phyloP scores from a whole-genome alignment of 2,888 invertebrate species.

The Amaurobius ferox region DNA sequence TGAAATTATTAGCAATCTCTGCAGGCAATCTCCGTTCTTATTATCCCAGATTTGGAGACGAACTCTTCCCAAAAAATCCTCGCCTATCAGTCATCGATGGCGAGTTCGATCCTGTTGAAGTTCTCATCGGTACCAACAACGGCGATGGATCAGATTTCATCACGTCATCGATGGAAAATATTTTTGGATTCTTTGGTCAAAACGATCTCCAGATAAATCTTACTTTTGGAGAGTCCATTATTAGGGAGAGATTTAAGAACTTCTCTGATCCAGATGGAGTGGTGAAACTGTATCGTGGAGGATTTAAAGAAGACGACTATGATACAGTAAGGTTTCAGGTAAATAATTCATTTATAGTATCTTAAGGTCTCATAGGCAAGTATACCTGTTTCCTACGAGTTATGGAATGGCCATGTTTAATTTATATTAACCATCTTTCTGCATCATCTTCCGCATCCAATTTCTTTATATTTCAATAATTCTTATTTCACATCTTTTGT shows the following conservation, averaged over 20 bases:
- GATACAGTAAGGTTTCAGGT: conserved; percentile 15
- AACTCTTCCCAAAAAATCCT: conserved; percentile 10
- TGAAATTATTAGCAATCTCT: too few relatives aligned
- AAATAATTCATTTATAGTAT: too few relatives aligned
- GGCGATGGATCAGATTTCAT: conserved; percentile 68
- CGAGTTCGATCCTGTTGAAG: conserved; percentile 17
- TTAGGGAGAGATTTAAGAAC: neutral
- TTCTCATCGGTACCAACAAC: conserved; percentile 55
- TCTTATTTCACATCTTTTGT: too few relatives aligned
- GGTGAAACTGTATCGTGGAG: conserved; percentile 13
- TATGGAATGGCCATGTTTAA: too few relatives aligned
- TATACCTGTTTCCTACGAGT: too few relatives aligned
- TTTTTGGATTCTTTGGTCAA: conserved; percentile 15
- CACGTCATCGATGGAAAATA: conserved; percentile 26
- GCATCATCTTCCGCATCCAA: too few relatives aligned
- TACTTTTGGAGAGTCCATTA: neutral
- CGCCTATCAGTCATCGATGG: neutral
- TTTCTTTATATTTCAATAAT: too few relatives aligned
- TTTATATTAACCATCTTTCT: too few relatives aligned
- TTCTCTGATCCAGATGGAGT: neutral
- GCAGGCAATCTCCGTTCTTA: neutral
- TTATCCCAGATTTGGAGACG: conserved; percentile 40
- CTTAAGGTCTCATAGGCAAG: too few relatives aligned
- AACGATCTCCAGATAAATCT: neutral
- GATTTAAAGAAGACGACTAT: neutral